Conservation (phyloP, 2,888 invertebrate genomes). For the Bimastos eiseni region DNA sequence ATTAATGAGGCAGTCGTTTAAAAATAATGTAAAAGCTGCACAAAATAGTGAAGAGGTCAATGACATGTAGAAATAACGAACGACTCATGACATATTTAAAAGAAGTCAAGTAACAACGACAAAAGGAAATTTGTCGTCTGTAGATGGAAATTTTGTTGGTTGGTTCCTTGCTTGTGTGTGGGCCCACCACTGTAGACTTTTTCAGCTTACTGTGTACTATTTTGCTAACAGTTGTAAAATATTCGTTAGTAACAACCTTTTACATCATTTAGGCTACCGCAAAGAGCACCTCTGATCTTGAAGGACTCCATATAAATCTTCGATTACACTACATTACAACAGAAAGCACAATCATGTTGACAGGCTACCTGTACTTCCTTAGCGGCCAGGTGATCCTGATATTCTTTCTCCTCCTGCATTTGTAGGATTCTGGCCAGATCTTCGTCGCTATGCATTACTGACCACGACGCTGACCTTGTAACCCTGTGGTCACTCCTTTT, state of each 20-base stretch:
- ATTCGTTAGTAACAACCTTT: too few species aligned
- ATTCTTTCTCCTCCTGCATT: slow-evolving; percentile 1
- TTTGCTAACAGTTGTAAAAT: too few species aligned
- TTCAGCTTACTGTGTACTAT: too few species aligned
- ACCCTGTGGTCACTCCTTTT: neutral
- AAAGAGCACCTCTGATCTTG: too few species aligned
- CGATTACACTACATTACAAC: too few species aligned
- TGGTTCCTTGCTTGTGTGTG: too few species aligned
- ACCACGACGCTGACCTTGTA: neutral
- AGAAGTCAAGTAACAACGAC: neutral
- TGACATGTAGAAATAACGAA: neutral
- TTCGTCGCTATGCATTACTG: slow-evolving; percentile 1
- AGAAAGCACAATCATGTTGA: too few species aligned
- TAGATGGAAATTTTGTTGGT: too few species aligned
- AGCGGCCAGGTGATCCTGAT: neutral
- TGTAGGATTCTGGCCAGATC: slow-evolving; percentile 18
- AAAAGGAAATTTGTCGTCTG: too few species aligned
- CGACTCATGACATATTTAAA: neutral
- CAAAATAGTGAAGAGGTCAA: neutral
- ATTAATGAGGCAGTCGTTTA: neutral
- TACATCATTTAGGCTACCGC: too few species aligned
- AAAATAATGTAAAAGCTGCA: neutral
- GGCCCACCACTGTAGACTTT: too few species aligned
- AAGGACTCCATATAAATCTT: too few species aligned
- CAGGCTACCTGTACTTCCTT: neutral